Evolutionary conservation across 2,888 invertebrate genomes (phyloP), one percentile per base, ranked within the genome.

Genomic region (Shargacucullia verbasci): DNA sequence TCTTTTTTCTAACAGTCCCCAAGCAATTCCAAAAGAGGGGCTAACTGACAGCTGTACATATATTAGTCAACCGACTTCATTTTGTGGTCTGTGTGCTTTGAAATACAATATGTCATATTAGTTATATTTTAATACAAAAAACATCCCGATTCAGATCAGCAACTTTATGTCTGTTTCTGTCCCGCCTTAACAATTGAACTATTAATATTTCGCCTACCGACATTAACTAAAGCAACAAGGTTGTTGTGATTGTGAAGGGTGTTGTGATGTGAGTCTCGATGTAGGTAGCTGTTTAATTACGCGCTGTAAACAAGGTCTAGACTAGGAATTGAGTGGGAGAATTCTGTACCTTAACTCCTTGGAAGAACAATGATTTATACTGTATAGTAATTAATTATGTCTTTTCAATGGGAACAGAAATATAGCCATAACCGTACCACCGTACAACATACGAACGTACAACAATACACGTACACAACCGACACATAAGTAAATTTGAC

Each of bases 221-320:
- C 39, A 67, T 53, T 59, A 37, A 60, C 60, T 54, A 40, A 63
- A 58, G 15, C 49, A 47, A 34, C 15, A 31, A 48, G 34, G 53
- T 37, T 53, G 41, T 52, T 38, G n/a, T n/a, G n/a, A n/a, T n/a
- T n/a, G n/a, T n/a, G n/a, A n/a, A n/a, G n/a, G n/a, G n/a, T n/a
- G n/a, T n/a, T n/a, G n/a, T n/a, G n/a, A 46, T 41, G 37, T 15
- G 47, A 59, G 44, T 53, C 49, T 59, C 40, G 37, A 41, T 44
- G 45, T 34, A 50, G 45, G 37, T 39, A 48, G 43, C 20, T 20
- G 4, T 65, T 48, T 46, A 59, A 59, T 56, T 68, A 56, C 44
- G 37, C 14, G 11, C 34, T 31, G 39, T 57, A 48, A 57, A 66
- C 60, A 55, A 58, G 54, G 69, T 46, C 40, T 31, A 15, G 14